Base-by-base conservation (phyloP, 2,113 vertebrate genomes). In the Urocolius indicus region DNA sequence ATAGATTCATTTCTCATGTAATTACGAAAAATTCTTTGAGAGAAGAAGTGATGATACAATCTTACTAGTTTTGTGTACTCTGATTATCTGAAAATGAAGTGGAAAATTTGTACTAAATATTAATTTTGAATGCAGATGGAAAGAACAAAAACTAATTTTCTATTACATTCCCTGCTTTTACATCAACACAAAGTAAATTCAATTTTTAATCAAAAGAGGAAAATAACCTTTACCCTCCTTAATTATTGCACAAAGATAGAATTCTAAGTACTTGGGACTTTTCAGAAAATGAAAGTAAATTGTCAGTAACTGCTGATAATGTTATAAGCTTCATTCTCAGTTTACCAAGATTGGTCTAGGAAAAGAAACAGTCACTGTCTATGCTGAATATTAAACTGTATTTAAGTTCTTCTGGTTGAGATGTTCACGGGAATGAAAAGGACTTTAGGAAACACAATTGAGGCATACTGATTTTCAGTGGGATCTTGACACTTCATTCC, bases 81-180 rank as follows among this genome's bases (percentile, higher is more conserved):
- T 84, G 83, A 93, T 87, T 92, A 93, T 66, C 76, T 95, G 75
- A 94, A 96, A 96, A 96, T 89, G 66, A 97, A 96, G 48, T 62
- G 84, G 87, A 93, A 96, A 89, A 75, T 49, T 72, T 91, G 51
- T 30, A 36, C 73, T 93, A 89, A 94, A 79, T 87, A 90, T 32
- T 30, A 79, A 84, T 87, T 95, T 84, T 87, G 41, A 94, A 61
- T 93, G 72, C 65, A 95, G 74, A 93, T 41, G 52, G 54, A 92
- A 95, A 83, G 61, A 94, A 94, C 6, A 79, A 92, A 93, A 93
- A 34, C 24, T 94, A 84, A 92, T 95, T 72, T 94, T 30, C 27
- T 92, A 57, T 41, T 76, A 80, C 73, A 89, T 85, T 96, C 95
- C 62, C 78, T 89, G 22, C 67, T 85, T 93, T 95, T 86, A 74